Percentiles rank a stretch among this genome's conserved stretches.
Conservation (phyloP, 2,888 invertebrate genomes). For the Pseudanteris insignis region DNA sequence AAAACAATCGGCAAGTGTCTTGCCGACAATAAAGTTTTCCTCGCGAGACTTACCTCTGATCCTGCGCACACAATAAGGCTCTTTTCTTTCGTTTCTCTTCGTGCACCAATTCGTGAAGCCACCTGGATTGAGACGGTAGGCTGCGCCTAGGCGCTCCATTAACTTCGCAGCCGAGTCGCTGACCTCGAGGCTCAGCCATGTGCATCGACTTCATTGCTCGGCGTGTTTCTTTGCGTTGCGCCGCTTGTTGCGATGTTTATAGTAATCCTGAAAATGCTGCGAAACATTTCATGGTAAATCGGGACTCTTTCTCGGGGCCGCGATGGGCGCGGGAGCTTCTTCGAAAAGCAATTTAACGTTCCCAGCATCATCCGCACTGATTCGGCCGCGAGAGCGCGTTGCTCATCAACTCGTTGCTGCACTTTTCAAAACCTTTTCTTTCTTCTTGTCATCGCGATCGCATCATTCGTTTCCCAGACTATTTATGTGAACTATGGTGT, state of each 20-base stretch:
- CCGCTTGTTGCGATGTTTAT: slow-evolving; percentile 52
- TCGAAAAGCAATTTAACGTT: slow-evolving; percentile 42
- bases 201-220: slow-evolving; percentile 62
- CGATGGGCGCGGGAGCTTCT: slow-evolving; percentile 22
- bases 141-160: slow-evolving; percentile 64
- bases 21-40: slow-evolving; percentile 38
- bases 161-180: slow-evolving; percentile 64
- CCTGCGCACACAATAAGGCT: slow-evolving; percentile 38
- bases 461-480: background rate
- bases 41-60: slow-evolving; percentile 36
- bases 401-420: slow-evolving; percentile 12
- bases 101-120: slow-evolving; percentile 63
- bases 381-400: slow-evolving; percentile 12
- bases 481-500: slow-evolving; percentile 24
- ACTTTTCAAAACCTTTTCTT: slow-evolving; percentile 8
- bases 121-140: slow-evolving; percentile 52
- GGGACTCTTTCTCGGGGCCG: slow-evolving; percentile 1
- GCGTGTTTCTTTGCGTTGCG: slow-evolving; percentile 48
- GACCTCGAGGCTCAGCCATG: slow-evolving; percentile 66
- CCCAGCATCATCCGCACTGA: slow-evolving; percentile 23
- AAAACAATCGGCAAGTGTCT: slow-evolving; percentile 38
- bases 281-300: slow-evolving; percentile 43
- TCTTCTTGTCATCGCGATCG: slow-evolving; percentile 5
- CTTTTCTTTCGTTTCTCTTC: slow-evolving; percentile 48
- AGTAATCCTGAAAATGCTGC: slow-evolving; percentile 54